A percentile compares a stretch with the other conserved stretches of the same genome.
Evolutionary conservation across 2,113 vertebrate species (phyloP).

Genomic region (Phylloscopus whistleri): DNA sequence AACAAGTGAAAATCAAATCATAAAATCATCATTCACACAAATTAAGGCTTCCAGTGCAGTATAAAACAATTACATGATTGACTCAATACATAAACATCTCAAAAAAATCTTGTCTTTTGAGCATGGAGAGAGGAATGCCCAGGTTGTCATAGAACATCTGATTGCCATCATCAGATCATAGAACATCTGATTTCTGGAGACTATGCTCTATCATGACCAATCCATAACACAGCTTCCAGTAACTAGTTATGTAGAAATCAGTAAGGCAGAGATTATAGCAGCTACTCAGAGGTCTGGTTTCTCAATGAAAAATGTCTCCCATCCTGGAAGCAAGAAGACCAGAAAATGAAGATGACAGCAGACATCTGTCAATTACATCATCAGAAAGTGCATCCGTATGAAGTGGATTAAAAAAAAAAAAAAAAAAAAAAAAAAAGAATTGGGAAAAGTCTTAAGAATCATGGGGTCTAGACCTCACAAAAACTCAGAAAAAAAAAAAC

Average conservation of each 20-base stretch:
- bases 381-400: background rate
- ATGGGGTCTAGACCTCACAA: background rate
- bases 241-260: background rate
- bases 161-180: no score
- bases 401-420: background rate
- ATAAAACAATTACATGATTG: background rate
- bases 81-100: background rate
- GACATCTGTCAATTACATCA: background rate
- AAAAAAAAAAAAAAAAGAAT: background rate
- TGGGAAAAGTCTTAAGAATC: background rate
- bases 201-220: background rate
- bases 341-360: background rate
- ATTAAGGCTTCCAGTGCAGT: background rate
- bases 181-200: background rate
- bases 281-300: background rate
- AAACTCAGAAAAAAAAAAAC: background rate
- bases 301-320: background rate
- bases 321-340: background rate
- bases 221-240: background rate
- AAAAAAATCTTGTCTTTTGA: background rate
- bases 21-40: background rate
- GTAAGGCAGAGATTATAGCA: background rate
- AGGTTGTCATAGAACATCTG: background rate
- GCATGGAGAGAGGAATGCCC: background rate
- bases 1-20: background rate